These are phyloP conservation scores for Zosterops borbonicus DNA, from an alignment of 2,113 vertebrate species.

Conservation along the genomic window DNA sequence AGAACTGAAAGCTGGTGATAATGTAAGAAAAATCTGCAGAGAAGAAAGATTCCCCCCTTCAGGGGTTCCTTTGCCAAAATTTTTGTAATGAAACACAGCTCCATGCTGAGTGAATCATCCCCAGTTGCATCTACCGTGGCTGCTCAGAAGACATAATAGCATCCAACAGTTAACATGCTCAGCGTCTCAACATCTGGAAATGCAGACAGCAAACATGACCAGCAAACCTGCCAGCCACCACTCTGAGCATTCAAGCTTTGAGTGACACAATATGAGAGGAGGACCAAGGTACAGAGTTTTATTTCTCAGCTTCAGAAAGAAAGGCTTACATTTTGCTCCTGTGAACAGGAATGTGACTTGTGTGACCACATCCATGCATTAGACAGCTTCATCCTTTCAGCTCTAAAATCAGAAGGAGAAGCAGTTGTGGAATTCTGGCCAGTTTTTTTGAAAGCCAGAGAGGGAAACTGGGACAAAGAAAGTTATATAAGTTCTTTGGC, in stretches of 20 bases:
- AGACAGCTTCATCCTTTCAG: not conserved
- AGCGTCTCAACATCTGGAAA: not conserved
- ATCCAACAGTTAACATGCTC: not conserved
- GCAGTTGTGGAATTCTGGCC: not conserved
- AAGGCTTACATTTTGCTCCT: not conserved
- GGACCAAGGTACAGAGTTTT: not conserved
- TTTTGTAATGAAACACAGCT: not conserved
- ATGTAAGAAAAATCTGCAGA: not conserved
- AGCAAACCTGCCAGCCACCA: not conserved
- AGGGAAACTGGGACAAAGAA: not conserved
- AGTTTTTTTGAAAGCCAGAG: not conserved
- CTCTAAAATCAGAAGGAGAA: not conserved
- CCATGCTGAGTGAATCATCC: not conserved
- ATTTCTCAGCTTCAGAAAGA: not conserved
- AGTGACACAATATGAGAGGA: accelerated
- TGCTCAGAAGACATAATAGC: not conserved
- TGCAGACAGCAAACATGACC: not conserved
- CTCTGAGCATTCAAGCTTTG: not conserved
- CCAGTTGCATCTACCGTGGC: not conserved
- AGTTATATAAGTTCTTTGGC: not conserved
- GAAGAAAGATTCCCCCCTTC: not conserved
- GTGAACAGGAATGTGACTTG: not conserved
- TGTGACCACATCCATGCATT: not conserved
- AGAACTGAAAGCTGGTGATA: not conserved
- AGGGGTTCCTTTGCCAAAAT: not conserved